Percentiles rank a stretch among this genome's conserved stretches.
Conservation (phyloP, 2,797 vertebrate genomes). For the Limosa lapponica region DNA sequence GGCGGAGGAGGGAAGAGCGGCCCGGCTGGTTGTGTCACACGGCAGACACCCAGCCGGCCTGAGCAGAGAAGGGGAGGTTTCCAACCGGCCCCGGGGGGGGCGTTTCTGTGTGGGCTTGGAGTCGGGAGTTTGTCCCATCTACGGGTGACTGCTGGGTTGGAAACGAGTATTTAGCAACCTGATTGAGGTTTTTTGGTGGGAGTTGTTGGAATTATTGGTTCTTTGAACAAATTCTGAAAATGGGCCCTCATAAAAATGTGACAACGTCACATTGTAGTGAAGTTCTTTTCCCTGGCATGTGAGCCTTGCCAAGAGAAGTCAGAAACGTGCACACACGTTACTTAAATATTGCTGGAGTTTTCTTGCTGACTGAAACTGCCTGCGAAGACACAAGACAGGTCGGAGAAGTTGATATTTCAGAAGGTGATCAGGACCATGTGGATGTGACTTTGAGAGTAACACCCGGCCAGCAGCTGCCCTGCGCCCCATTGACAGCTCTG, state of each 20-base stretch:
- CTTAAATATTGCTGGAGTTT: background rate
- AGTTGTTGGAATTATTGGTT: background rate
- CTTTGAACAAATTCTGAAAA: background rate
- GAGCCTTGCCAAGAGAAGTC: background rate
- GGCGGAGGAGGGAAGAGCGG: background rate
- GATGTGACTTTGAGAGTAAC: background rate
- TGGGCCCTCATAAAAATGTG: background rate
- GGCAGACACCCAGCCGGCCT: fast-evolving
- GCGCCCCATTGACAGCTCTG: background rate
- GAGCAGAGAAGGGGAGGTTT: background rate
- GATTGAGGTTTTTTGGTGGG: background rate
- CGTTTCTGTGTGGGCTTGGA: background rate
- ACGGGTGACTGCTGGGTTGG: background rate
- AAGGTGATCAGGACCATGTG: background rate
- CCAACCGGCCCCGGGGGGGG: background rate
- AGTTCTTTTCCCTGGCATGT: background rate
- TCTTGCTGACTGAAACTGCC: background rate
- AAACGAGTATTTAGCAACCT: background rate
- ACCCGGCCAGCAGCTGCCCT: background rate
- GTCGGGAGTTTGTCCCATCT: background rate
- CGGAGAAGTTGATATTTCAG: background rate
- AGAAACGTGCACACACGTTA: background rate
- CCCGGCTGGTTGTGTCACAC: background rate
- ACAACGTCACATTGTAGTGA: background rate
- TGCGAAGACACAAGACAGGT: background rate